Evolutionary conservation across 1,140 invertebrate genomes (phyloP).

Genomic region (Archegozetes longisetosus): DNA sequence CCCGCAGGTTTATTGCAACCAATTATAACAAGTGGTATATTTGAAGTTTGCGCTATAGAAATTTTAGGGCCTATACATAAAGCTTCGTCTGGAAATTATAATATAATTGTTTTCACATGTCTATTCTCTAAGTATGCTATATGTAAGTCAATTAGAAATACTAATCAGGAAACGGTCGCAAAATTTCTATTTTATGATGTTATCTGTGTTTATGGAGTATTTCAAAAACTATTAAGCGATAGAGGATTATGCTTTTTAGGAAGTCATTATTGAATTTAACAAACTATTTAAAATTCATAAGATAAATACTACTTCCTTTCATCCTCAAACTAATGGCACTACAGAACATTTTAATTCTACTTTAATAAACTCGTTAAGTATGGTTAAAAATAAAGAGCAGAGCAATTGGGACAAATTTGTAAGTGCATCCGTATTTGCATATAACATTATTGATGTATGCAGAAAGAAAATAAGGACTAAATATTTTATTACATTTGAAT

Average conservation of each 20-base stretch:
- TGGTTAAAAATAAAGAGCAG: no score
- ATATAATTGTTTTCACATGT: slow-evolving; percentile 22
- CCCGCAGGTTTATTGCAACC: background rate
- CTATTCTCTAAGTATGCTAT: slow-evolving; percentile 25
- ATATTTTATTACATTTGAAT: no score
- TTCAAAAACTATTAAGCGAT: slow-evolving; percentile 19
- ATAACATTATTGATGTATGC: no score
- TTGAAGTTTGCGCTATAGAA: background rate
- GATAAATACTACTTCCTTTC: slow-evolving; percentile 21
- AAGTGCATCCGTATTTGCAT: slow-evolving; percentile 13
- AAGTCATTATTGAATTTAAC: slow-evolving; percentile 18
- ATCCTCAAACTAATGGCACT: slow-evolving; percentile 25
- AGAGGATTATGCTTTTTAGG: slow-evolving; percentile 16
- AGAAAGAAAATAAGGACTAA: no score
- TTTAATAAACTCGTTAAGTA: slow-evolving; percentile 17
- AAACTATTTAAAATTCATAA: slow-evolving; percentile 21
- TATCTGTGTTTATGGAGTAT: slow-evolving; percentile 16
- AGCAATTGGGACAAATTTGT: slow-evolving; percentile 27
- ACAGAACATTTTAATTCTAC: slow-evolving; percentile 22
- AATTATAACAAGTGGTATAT: background rate
- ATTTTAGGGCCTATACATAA: background rate
- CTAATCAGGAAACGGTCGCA: slow-evolving; percentile 21
- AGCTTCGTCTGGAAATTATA: slow-evolving; percentile 19
- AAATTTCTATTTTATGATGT: slow-evolving; percentile 20
- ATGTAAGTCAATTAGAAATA: slow-evolving; percentile 20